These are phyloP conservation scores for Psix sp. DNA, from an alignment of 1,140 invertebrate genomes.

Conservation along the genomic window DNA sequence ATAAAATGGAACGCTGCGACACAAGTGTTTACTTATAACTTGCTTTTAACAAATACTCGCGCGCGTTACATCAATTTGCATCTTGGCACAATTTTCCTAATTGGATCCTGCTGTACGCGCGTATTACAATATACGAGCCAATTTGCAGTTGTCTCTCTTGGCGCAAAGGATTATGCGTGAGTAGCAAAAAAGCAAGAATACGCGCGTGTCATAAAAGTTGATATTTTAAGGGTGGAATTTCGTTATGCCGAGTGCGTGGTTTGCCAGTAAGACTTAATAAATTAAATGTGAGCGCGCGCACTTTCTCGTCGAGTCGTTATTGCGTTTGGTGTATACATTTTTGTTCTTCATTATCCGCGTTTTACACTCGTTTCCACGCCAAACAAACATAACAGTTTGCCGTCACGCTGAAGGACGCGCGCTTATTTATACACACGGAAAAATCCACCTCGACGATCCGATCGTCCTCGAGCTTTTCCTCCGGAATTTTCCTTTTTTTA, in stretches of 20 bases:
- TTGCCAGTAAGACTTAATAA: constrained; percentile 24
- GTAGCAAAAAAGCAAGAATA: constrained; percentile 25
- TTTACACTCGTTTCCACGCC: constrained; percentile 12
- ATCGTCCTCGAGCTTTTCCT: constrained; percentile 10
- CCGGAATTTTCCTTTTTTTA: constrained; percentile 6
- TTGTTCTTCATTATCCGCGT: constrained; percentile 17
- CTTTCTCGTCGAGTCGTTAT: constrained; percentile 13
- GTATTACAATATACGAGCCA: constrained; percentile 50
- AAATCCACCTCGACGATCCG: background rate
- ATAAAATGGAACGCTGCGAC: constrained; percentile 47
- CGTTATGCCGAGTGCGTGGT: constrained; percentile 34
- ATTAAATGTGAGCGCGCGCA: constrained; percentile 21
- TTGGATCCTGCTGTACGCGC: constrained; percentile 48
- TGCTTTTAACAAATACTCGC: constrained; percentile 52
- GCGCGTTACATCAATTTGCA: constrained; percentile 52
- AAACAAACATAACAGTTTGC: constrained; percentile 29
- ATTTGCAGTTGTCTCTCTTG: constrained; percentile 49
- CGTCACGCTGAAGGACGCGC: constrained; percentile 18
- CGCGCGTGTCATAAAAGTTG: constrained; percentile 42
- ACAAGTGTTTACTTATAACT: constrained; percentile 37
- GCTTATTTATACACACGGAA: constrained; percentile 9
- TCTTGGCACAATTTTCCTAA: constrained; percentile 60
- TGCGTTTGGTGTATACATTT: constrained; percentile 29
- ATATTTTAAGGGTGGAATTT: constrained; percentile 51
- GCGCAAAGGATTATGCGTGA: constrained; percentile 39